Evolutionary conservation across 1,140 invertebrate species (phyloP).

Genomic region (Potamilus streckersoni): DNA sequence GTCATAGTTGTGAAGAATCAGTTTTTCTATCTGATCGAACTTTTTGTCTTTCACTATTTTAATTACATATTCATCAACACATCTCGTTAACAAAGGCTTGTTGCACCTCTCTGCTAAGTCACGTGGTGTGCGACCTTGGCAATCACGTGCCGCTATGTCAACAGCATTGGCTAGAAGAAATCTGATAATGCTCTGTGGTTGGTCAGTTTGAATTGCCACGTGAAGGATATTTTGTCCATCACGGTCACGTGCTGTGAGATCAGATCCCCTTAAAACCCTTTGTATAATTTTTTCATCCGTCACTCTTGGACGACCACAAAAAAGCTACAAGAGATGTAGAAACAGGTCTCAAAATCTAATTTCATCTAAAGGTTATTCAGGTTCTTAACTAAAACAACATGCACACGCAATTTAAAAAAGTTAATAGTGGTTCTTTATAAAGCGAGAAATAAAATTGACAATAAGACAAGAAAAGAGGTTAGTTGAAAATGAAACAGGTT

Average conservation of each 20-base stretch:
- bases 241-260: constrained; percentile 39
- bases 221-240: constrained; percentile 50
- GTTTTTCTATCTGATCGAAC: constrained; percentile 38
- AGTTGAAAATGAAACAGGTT: no score
- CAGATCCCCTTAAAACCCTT: constrained; percentile 42
- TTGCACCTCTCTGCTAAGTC: constrained; percentile 42
- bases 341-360: no score
- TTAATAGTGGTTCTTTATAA: no score
- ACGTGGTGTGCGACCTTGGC: constrained; percentile 39
- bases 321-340: no score
- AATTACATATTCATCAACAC: constrained; percentile 44
- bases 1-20: constrained; percentile 47
- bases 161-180: constrained; percentile 37
- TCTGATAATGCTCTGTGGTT: constrained; percentile 33
- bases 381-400: no score
- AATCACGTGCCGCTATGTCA: constrained; percentile 45
- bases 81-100: constrained; percentile 30
- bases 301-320: constrained; percentile 35
- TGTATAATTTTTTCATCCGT: constrained; percentile 43
- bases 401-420: no score
- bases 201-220: constrained; percentile 35
- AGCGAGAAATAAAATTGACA: no score
- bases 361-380: no score
- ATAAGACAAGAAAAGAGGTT: no score
- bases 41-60: constrained; percentile 45